phyloP scores from a whole-genome alignment of 2,113 vertebrate species.

The Heterochromis multidens region DNA sequence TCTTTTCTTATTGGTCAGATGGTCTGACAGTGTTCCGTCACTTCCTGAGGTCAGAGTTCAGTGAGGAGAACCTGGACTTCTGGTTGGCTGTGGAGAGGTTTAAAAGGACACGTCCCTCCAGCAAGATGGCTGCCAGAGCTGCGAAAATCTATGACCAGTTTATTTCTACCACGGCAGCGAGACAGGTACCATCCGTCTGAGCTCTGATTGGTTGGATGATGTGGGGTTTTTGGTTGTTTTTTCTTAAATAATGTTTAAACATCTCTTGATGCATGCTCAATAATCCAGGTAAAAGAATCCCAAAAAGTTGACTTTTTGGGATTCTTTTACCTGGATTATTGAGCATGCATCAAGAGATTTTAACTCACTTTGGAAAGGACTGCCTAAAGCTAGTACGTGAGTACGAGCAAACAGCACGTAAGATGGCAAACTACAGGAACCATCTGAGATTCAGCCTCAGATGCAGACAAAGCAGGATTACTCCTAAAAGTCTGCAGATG shows the following conservation, averaged over 20 bases:
- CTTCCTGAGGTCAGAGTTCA: constrained; percentile 93
- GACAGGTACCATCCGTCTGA: constrained; percentile 44
- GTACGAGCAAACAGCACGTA: too few species aligned
- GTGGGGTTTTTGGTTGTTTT: neutral
- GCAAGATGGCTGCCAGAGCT: constrained; percentile 87
- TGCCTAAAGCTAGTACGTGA: too few species aligned
- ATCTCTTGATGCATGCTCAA: too few species aligned
- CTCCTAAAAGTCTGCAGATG: too few species aligned
- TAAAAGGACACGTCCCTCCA: constrained; percentile 84
- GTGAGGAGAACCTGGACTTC: constrained; percentile 96
- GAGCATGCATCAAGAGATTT: too few species aligned
- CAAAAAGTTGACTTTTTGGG: too few species aligned
- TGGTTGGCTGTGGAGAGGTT: constrained; percentile 95
- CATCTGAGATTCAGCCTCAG: too few species aligned
- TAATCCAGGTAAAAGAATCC: too few species aligned
- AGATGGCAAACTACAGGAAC: too few species aligned
- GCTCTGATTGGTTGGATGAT: neutral
- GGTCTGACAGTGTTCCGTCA: constrained; percentile 88
- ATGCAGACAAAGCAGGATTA: too few species aligned
- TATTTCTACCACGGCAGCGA: constrained; percentile 82
- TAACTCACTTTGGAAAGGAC: too few species aligned
- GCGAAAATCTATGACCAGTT: constrained; percentile 87
- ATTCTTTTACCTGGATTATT: too few species aligned
- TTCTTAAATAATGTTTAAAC: neutral
- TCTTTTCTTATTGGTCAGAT: constrained; percentile 72